Evolutionary conservation across 92 coral and sea anemone genomes (phyloP).

Genomic region (Hydrozoanthus gracilis): DNA sequence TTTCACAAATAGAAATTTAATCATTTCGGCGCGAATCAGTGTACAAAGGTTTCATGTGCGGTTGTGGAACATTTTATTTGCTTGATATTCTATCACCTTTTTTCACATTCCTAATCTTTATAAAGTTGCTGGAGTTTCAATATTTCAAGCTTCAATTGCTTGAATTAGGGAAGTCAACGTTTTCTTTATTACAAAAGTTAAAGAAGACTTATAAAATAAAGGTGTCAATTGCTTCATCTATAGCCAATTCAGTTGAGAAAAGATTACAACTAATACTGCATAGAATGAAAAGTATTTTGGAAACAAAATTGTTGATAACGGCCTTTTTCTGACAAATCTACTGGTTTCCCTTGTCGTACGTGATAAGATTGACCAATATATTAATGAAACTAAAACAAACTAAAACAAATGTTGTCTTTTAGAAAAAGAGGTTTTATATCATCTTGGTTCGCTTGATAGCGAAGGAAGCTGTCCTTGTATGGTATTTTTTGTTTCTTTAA

Average conservation of each 20-base stretch:
- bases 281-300: neutral
- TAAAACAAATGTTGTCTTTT: neutral
- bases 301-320: neutral
- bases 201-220: neutral
- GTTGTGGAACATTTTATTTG: neutral
- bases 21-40: too few species aligned
- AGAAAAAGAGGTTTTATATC: neutral
- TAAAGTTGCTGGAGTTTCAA: neutral
- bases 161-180: neutral
- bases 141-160: neutral
- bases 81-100: neutral
- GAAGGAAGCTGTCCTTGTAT: too few species aligned
- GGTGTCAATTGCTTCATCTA: neutral
- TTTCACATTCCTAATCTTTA: neutral
- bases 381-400: neutral
- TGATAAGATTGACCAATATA: neutral
- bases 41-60: neutral
- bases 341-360: neutral
- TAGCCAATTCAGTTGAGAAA: too few species aligned
- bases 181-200: neutral
- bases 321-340: neutral
- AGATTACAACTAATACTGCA: neutral
- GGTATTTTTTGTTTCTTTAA: neutral
- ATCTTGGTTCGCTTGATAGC: neutral
- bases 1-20: neutral